Percentiles rank a stretch among this genome's conserved stretches.
Evolutionary conservation across 1,140 invertebrate genomes (phyloP).

Genomic region (Brachionus calyciflorus): DNA sequence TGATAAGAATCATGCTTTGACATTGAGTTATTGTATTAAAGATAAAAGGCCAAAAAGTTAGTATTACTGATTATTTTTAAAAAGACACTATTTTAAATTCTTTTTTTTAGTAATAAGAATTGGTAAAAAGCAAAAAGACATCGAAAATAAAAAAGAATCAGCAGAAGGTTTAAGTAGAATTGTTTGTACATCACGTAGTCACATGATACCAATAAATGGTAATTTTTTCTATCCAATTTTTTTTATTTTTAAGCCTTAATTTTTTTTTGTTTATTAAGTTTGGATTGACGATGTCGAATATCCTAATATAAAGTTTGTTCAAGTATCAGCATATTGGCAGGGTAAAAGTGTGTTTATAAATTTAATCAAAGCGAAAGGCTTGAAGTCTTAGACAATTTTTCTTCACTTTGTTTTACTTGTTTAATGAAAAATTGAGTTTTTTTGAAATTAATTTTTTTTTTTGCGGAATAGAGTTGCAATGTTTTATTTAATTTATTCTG

Average conservation of each 20-base stretch:
- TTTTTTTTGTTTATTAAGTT: background rate
- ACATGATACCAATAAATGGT: background rate
- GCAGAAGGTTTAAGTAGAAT: background rate
- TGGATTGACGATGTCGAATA: constrained; percentile 20
- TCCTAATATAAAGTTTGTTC: background rate
- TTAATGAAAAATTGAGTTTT: too few relatives aligned
- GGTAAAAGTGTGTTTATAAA: background rate
- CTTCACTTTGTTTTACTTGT: too few relatives aligned
- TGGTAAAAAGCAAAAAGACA: constrained; percentile 19
- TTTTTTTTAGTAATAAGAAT: constrained; percentile 8
- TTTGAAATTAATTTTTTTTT: too few relatives aligned
- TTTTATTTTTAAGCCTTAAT: background rate
- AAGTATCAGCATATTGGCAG: constrained; percentile 18
- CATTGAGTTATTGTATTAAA: constrained; percentile 7
- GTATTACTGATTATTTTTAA: background rate
- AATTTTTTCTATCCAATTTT: background rate
- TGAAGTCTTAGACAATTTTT: too few relatives aligned
- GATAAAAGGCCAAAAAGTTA: constrained; percentile 34
- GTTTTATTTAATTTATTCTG: too few relatives aligned
- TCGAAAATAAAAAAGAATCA: constrained; percentile 8
- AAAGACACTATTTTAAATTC: background rate
- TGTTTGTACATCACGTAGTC: constrained; percentile 13
- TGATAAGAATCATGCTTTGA: background rate
- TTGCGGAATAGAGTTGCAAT: too few relatives aligned
- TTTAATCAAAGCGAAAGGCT: background rate